Evolutionary conservation across 2,888 invertebrate genomes (phyloP), one percentile per base, ranked within the genome.

Genomic region (Dyspetes luteomarginatus): DNA sequence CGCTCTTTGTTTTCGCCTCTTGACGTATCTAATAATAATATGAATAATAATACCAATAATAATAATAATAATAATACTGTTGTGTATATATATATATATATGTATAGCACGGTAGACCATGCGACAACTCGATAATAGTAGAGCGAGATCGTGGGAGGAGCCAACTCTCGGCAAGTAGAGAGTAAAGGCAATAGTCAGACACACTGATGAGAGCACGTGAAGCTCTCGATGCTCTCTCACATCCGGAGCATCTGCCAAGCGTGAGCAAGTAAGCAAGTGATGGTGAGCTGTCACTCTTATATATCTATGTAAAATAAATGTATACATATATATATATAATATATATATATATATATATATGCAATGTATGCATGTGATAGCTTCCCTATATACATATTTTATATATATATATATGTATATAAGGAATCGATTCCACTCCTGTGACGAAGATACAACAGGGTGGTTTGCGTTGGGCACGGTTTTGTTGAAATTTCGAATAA

Each of bases 401-500:
- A n/a, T n/a, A n/a, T 22, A 24, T 52, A 52, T 52, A 15, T 15
- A 36, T 36, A 52, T 9, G 17, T 22, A 50, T 7, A 50, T 50
- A 4, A 50, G 12, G n/a, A 12, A 4, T n/a, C 9, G 3, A 50
- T 50, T 22, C 30, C 41, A 15, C 24, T 19, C 15, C 24, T n/a
- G 22, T 36, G 17, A 55, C 24, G 55, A 52, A 30, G 52, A 67
- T 19, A 15, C 65, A 56, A 50, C 36, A 58, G 36, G 19, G 67
- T 28, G 56, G 67, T 60, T 75, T 67, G 48, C 26, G 50, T 50
- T 67, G n/a, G n/a, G 73, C 45, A 56, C 30, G 67, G 36, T 67
- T 75, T 58, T 26, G 58, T 50, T 81, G 76, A 77, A 81, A 81
- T 77, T 77, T 68, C 76, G 62, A 72, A 80, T 80, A 71, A 80